Conservation (phyloP, 2,113 vertebrate species). For the Bubalus kerabau region DNA sequence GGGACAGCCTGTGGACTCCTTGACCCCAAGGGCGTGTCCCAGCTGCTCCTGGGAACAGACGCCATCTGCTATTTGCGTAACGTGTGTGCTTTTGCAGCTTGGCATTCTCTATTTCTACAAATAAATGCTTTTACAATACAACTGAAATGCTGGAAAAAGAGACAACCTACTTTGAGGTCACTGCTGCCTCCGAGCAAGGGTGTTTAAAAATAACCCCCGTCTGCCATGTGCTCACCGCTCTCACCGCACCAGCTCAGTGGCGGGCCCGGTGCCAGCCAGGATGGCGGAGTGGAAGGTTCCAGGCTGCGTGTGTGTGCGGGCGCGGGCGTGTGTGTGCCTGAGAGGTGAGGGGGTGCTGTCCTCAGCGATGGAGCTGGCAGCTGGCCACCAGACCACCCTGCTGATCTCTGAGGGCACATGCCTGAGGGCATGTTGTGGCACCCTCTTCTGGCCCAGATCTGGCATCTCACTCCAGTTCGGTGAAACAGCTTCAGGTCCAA, state of each 20-base stretch:
- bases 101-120: constrained; percentile 47
- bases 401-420: neutral
- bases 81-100: neutral
- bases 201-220: constrained; percentile 74
- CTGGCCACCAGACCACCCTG: neutral
- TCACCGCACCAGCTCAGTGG: neutral
- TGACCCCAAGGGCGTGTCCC: neutral
- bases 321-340: neutral
- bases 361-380: neutral
- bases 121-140: constrained; percentile 60
- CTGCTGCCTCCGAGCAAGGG: constrained; percentile 66
- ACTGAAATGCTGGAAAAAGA: constrained; percentile 58
- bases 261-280: neutral
- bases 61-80: constrained; percentile 26
- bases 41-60: neutral
- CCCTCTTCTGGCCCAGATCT: neutral
- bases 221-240: constrained; percentile 42
- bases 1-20: accelerated
- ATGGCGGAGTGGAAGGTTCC: neutral
- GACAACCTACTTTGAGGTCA: constrained; percentile 72
- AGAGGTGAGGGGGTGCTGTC: neutral
- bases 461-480: neutral
- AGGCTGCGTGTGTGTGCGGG: neutral
- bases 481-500: neutral
- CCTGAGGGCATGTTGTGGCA: accelerated